Evolutionary conservation across 2,797 vertebrate genomes (phyloP).

Genomic region (Balearica regulorum): DNA sequence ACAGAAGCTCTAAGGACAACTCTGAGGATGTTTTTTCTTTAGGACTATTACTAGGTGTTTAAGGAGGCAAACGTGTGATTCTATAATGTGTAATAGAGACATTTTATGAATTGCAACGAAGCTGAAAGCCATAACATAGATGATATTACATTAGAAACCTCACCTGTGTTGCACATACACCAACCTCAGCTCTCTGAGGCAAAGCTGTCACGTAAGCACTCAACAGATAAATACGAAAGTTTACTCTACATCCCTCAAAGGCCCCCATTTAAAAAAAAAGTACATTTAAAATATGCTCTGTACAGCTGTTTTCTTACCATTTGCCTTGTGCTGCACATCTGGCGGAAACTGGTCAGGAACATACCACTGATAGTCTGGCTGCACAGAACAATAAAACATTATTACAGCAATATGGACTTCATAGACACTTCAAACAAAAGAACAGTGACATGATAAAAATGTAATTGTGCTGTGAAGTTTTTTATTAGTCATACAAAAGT

Average conservation of each 20-base stretch:
- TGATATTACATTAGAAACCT: not conserved
- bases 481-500: conserved; percentile 42
- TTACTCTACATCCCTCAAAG: conserved; percentile 36
- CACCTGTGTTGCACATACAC: not conserved
- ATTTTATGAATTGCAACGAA: not conserved
- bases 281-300: conserved; percentile 47
- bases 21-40: not conserved
- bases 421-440: conserved; percentile 69
- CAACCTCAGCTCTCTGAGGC: not conserved
- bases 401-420: conserved; percentile 71
- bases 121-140: not conserved
- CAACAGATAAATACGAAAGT: not conserved
- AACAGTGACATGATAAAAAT: conserved; percentile 48
- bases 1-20: not conserved
- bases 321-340: conserved; percentile 71
- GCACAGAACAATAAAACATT: conserved; percentile 72
- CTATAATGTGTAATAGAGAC: not conserved
- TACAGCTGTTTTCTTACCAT: conserved; percentile 75
- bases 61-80: not conserved
- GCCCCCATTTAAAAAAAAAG: conserved; percentile 26
- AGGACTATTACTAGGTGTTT: not conserved
- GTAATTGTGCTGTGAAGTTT: conserved; percentile 41
- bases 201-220: not conserved
- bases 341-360: conserved; percentile 73
- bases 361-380: conserved; percentile 74